Base-by-base conservation (phyloP, 2,888 invertebrate species). In the Morpho achilles region DNA sequence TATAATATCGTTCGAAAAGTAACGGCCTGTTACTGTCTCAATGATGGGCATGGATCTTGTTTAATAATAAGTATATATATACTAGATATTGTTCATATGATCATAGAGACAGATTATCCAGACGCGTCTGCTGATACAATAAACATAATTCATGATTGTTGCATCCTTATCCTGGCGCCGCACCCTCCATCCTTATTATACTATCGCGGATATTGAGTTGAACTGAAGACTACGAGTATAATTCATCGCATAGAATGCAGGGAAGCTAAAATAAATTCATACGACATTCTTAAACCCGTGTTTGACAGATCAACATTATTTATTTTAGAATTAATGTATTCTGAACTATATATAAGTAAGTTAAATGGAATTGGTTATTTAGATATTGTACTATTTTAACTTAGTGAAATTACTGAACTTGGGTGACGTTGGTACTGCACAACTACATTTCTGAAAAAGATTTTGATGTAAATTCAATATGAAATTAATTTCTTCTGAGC, bases 121-220 rank as follows among this genome's bases (percentile, higher is more conserved):
- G 57, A 51, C n/a, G 44, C 52, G 56, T 63, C 65, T 64, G 61
- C 56, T 59, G 65, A 57, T 61, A 62, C 53, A 57, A 50, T 66
- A 66, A 65, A 66, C 63, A 71, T 67, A 71, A 73, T 75, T 67
- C 66, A 62, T 83, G 83, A 87, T 84, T 83, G 81, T 69, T 75
- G 83, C 83, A 84, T 86, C 87, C 85, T 84, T 76, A 72, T 73
- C 75, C 67, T 72, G 74, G 71, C 74, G 77, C 76, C 74, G 77
- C 75, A 76, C 87, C 87, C 87, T 83, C 77, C 87, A 80, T 88
- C 88, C 88, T 87, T 71, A 85, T 87, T 86, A 86, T 69, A 67
- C 53, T 51, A 53, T 40, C 40, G 47, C 44, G 45, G 56, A 60
- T 53, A 56, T 47, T 48, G 58, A 58, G 56, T 50, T 53, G 50